Percentiles rank a stretch among this genome's conserved stretches.
Conservation (phyloP, 1,140 invertebrate genomes). For the Idris sp. region DNA sequence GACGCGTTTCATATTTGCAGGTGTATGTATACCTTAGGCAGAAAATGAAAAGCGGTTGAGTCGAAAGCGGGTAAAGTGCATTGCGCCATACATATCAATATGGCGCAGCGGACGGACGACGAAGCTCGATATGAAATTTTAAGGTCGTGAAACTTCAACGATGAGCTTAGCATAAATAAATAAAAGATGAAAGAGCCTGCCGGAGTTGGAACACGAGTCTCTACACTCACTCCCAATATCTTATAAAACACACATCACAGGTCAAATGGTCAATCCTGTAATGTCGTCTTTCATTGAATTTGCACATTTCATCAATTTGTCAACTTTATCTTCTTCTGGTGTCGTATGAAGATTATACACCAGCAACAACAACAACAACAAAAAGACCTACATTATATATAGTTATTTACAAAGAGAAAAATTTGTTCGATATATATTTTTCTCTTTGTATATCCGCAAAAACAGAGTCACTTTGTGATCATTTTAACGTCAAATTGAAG, state of each 20-base stretch:
- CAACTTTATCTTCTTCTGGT: constrained; percentile 23
- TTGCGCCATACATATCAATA: constrained; percentile 70
- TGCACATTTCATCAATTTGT: constrained; percentile 50
- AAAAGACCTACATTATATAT: too few relatives aligned
- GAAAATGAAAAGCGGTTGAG: constrained; percentile 69
- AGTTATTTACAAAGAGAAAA: too few relatives aligned
- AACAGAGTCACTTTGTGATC: too few relatives aligned
- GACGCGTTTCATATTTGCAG: constrained; percentile 58
- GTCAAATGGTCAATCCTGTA: constrained; percentile 57
- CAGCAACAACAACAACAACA: too few relatives aligned
- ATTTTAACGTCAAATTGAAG: too few relatives aligned
- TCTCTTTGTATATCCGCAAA: too few relatives aligned
- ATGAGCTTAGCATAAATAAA: constrained; percentile 75
- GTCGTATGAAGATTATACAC: constrained; percentile 40
- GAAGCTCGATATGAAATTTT: constrained; percentile 71
- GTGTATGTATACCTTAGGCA: constrained; percentile 59
- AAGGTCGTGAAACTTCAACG: constrained; percentile 67
- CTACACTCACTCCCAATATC: constrained; percentile 44
- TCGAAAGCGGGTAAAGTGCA: constrained; percentile 67
- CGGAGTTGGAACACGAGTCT: constrained; percentile 34
- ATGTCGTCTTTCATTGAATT: constrained; percentile 35
- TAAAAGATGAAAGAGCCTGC: constrained; percentile 70
- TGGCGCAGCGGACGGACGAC: constrained; percentile 55
- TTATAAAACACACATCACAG: constrained; percentile 43
- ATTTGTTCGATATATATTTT: too few relatives aligned